phyloP scores from a whole-genome alignment of 2,888 invertebrate genomes.

The Tillus elongatus region DNA sequence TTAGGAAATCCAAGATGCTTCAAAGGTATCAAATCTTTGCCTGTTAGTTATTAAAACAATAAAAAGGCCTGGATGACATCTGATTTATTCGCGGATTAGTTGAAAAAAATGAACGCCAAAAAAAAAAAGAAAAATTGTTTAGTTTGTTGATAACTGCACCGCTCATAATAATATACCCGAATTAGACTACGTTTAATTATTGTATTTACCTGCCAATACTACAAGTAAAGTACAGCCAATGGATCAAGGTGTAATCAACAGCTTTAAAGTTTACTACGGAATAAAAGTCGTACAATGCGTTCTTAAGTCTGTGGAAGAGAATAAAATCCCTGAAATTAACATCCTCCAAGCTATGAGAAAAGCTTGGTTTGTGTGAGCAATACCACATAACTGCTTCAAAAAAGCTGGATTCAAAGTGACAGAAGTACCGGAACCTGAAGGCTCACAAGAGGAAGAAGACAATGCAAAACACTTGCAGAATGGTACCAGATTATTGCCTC shows the following conservation, averaged over 20 bases:
- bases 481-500: too few relatives aligned
- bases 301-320: background rate
- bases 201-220: background rate
- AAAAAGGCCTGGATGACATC: too few relatives aligned
- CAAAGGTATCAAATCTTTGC: too few relatives aligned
- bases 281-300: background rate
- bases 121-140: background rate
- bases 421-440: conserved; percentile 1
- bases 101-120: background rate
- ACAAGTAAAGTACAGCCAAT: background rate
- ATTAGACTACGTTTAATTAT: background rate
- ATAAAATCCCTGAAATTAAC: background rate
- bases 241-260: background rate
- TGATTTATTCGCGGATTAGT: too few relatives aligned
- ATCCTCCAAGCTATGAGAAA: background rate
- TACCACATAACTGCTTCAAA: conserved; percentile 3
- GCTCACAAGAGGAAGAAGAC: conserved; percentile 7
- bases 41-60: too few relatives aligned
- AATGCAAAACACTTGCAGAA: too few relatives aligned
- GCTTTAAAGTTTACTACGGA: too few relatives aligned
- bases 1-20: too few relatives aligned
- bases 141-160: background rate
- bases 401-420: conserved; percentile 3
- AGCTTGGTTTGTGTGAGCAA: background rate
- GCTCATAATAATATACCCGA: background rate